Evolutionary conservation across 2,113 vertebrate species (phyloP).

Genomic region (Paralichthys olivaceus): DNA sequence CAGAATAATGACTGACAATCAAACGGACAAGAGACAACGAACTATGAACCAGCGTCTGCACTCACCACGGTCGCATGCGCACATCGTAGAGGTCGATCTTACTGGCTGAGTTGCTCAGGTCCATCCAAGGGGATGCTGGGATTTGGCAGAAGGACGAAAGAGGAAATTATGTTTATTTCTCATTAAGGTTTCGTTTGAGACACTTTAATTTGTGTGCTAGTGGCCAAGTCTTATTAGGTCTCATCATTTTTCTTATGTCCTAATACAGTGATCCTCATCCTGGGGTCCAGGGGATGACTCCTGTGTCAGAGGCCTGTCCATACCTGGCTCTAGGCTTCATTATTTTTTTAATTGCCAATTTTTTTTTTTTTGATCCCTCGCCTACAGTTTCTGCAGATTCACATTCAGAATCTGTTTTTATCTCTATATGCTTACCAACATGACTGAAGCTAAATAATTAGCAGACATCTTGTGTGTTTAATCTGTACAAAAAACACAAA

Average conservation of each 20-base stretch:
- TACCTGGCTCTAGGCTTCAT: no score
- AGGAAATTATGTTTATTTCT: conserved; percentile 8
- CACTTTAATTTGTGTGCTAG: background rate
- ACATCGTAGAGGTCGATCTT: conserved; percentile 98
- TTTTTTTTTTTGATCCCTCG: no score
- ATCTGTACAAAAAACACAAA: no score
- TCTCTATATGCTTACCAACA: no score
- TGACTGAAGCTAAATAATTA: no score
- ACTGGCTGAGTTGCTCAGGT: conserved; percentile 86
- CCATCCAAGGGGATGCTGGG: conserved; percentile 94
- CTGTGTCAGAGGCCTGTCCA: no score
- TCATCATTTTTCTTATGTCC: background rate
- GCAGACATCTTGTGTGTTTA: no score
- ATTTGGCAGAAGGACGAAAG: conserved; percentile 14
- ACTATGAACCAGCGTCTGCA: background rate
- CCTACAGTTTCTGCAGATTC: no score
- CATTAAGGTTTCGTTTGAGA: background rate
- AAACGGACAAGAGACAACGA: background rate
- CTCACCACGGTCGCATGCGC: conserved; percentile 95
- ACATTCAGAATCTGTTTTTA: no score
- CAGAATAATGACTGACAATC: background rate
- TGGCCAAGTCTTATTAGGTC: background rate
- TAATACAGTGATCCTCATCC: no score
- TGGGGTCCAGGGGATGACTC: no score
- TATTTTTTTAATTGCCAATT: no score